phyloP scores from a whole-genome alignment of 1,140 invertebrate species.

The Parapsyche elsis region DNA sequence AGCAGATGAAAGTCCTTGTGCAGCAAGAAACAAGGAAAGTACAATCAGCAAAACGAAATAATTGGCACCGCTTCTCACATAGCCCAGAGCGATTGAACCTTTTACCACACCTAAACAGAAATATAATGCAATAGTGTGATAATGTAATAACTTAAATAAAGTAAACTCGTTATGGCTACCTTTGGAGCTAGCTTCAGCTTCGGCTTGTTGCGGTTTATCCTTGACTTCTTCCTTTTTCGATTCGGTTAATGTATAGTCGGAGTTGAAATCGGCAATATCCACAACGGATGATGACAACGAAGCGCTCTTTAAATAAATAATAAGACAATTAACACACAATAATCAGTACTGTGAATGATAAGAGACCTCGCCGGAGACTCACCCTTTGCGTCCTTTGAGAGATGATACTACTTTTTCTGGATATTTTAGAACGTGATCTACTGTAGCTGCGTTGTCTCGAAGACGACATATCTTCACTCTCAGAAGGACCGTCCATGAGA shows the following conservation, averaged over 20 bases:
- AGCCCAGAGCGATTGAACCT: conserved; percentile 49
- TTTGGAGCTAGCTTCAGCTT: conserved; percentile 48
- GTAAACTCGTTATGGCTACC: conserved; percentile 16
- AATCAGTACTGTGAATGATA: not conserved
- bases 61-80: conserved; percentile 48
- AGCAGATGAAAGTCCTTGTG: conserved; percentile 43
- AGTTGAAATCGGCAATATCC: conserved; percentile 35
- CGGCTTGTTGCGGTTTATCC: conserved; percentile 35
- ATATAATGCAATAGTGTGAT: not conserved
- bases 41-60: conserved; percentile 37
- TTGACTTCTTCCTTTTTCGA: conserved; percentile 10
- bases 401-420: conserved; percentile 23
- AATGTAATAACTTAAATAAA: no score
- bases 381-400: conserved; percentile 37
- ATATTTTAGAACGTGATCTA: not conserved
- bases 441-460: not conserved
- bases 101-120: conserved; percentile 37
- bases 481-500: not conserved
- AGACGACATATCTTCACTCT: not conserved
- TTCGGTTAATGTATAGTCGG: not conserved
- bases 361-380: not conserved
- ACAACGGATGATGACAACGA: conserved; percentile 49
- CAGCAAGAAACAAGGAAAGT: conserved; percentile 27
- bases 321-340: not conserved
- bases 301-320: conserved; percentile 47